phyloP scores from a whole-genome alignment of 2,113 vertebrate species.

The Murina feae region DNA sequence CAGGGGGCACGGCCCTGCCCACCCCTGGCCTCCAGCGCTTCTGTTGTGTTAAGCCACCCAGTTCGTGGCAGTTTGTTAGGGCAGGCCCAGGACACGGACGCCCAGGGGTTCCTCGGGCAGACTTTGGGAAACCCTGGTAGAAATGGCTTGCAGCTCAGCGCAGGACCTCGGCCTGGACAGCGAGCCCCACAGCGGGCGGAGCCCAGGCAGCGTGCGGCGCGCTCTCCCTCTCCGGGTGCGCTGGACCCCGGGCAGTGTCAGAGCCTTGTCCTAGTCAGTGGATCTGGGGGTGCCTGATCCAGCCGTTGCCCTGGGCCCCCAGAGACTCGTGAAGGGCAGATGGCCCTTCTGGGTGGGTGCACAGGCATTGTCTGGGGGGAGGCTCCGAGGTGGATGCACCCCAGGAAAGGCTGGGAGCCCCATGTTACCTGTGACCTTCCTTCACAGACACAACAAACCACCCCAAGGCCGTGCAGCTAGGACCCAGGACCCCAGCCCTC shows the following conservation, averaged over 20 bases:
- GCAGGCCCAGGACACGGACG: neutral
- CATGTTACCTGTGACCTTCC: neutral
- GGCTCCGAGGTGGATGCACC: neutral
- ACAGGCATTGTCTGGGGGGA: neutral
- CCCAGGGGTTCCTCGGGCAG: neutral
- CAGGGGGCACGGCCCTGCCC: rapidly evolving
- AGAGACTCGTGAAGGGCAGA: rapidly evolving
- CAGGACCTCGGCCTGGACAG: rapidly evolving
- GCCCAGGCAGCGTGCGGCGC: rapidly evolving
- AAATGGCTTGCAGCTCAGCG: neutral
- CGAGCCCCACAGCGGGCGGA: neutral
- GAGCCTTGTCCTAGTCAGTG: neutral
- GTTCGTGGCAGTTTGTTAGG: rapidly evolving
- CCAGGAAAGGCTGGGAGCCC: neutral
- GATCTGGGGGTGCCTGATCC: rapidly evolving
- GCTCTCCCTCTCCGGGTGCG: rapidly evolving
- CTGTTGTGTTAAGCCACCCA: neutral
- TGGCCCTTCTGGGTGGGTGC: neutral
- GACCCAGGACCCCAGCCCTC: rapidly evolving
- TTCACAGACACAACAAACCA: neutral
- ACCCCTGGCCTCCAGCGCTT: neutral
- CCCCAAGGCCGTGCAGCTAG: no score
- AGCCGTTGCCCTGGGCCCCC: neutral
- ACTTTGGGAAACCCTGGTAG: neutral
- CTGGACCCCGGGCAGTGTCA: neutral